Base-by-base conservation (phyloP, 2,113 vertebrate species). In the Baryphthengus martii region DNA sequence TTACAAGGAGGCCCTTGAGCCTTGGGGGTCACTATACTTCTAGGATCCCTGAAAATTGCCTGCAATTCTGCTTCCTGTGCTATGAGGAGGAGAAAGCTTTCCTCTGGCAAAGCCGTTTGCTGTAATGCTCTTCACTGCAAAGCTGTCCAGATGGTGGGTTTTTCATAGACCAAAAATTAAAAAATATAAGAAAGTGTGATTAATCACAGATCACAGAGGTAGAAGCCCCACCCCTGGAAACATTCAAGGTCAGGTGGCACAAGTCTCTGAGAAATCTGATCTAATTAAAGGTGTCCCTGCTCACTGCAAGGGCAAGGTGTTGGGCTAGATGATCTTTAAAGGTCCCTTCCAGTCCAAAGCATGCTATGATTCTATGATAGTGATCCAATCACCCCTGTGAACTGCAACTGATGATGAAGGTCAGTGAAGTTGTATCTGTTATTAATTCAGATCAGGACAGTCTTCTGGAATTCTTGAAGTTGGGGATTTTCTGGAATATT, bases 1-100 rank as follows among this genome's bases (percentile, higher is more conserved):
- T 88, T 37, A 42, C 9, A 62, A 1, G 1, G 11, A n/a, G 8
- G 10, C 1, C 0, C 6, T 24, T 55, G 47, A 59, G 20, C 20
- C 35, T 45, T 39, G 13, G 45, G 74, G 37, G 29, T 56, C n/a
- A 33, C 31, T 24, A 0, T 12, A 21, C 1, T 86, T 72, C 20
- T 6, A 63, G 17, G 6, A 35, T 13, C 28, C 5, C 42, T 71
- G 39, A 6, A 81, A 58, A 67, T 8, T 39, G 29, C 18, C 9
- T 75, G 23, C 4, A 49, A 4, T 88, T 91, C 25, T 33, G 15
- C 28, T 49, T 50, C 37, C 19, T 53, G 29, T n/a, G 18, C 29
- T 28, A 13, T 7, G 6, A 31, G 28, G 8, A 74, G 25, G 72
- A 44, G 40, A 53, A 90, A 33, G 2, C 18, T 72, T 65, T 53